Evolutionary conservation across 1,140 invertebrate species (phyloP).

Genomic region (Tetragonula clypearis): DNA sequence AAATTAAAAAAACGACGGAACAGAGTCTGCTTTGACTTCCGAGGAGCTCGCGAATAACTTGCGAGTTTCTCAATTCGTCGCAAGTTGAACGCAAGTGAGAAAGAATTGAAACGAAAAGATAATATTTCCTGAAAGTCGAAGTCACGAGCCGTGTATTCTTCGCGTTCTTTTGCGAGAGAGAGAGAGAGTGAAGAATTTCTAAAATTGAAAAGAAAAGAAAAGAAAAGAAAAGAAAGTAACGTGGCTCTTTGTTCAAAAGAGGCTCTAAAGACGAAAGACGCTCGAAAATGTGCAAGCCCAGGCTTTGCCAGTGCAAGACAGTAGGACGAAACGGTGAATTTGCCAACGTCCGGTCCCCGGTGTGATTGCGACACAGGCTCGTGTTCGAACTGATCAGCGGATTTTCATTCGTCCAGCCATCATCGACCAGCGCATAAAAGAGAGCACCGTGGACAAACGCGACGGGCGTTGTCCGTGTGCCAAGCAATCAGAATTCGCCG

Average conservation of each 20-base stretch:
- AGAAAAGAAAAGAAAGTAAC: no score
- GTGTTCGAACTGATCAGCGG: constrained; percentile 29
- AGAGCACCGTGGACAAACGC: background rate
- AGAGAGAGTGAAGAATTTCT: background rate
- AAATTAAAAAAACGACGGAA: no score
- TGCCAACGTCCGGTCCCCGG: background rate
- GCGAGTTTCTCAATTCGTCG: no score
- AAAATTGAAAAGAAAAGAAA: background rate
- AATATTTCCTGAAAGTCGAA: no score
- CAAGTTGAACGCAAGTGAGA: no score
- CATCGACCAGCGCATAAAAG: background rate
- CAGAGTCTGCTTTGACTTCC: no score
- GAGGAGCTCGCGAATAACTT: no score
- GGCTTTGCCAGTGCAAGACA: background rate
- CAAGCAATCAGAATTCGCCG: background rate
- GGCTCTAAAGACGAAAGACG: background rate
- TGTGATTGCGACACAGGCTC: constrained; percentile 6
- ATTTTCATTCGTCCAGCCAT: background rate
- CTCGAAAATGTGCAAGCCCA: constrained; percentile 28
- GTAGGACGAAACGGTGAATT: background rate
- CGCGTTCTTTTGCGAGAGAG: no score
- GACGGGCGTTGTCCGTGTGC: background rate
- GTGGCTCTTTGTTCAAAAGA: background rate
- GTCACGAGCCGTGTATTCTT: no score
- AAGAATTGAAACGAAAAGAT: no score